phyloP scores from a whole-genome alignment of 1,140 invertebrate genomes.

The Papilio polyxenes region DNA sequence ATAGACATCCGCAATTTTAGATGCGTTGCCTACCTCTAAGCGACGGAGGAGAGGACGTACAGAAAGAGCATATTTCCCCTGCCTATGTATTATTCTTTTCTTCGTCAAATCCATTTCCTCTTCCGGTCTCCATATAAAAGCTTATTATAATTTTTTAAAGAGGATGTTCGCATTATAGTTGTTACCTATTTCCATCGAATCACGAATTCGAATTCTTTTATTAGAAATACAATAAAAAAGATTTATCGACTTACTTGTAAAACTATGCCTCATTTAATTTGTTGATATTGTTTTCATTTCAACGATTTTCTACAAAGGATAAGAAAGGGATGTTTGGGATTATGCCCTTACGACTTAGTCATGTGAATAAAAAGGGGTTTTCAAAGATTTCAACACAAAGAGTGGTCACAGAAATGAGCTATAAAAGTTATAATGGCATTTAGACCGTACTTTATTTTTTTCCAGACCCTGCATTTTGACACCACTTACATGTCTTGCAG shows the following conservation, averaged over 20 bases:
- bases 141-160: too few relatives aligned
- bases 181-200: too few relatives aligned
- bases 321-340: neutral
- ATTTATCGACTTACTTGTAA: neutral
- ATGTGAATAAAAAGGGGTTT: conserved; percentile 13
- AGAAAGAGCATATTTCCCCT: too few relatives aligned
- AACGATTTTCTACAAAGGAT: neutral
- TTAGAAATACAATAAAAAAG: neutral
- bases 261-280: neutral
- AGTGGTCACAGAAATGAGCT: neutral
- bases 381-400: conserved; percentile 5
- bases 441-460: conserved; percentile 19
- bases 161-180: too few relatives aligned
- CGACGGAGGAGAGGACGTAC: too few relatives aligned
- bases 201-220: neutral
- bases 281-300: neutral
- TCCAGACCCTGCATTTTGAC: neutral
- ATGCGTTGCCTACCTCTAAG: too few relatives aligned
- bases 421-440: conserved; percentile 6
- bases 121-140: too few relatives aligned
- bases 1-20: too few relatives aligned
- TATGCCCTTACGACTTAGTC: neutral
- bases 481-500: neutral
- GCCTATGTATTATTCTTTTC: too few relatives aligned
- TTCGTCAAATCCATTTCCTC: too few relatives aligned